phyloP scores from a whole-genome alignment of 2,888 invertebrate genomes.

The Orthosia incerta region DNA sequence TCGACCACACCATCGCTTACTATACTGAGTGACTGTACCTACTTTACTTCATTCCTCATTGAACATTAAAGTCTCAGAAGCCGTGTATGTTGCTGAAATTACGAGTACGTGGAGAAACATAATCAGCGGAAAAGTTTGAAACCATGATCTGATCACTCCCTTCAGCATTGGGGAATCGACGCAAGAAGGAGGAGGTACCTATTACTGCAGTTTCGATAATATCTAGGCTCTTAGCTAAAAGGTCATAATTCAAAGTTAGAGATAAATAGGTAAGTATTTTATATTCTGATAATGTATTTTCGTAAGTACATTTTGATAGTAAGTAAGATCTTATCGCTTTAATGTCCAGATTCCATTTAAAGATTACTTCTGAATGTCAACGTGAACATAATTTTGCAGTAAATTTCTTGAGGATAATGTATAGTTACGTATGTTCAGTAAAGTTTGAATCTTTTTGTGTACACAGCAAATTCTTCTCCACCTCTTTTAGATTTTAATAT shows the following conservation, averaged over 20 bases:
- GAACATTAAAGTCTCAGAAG: too few species aligned
- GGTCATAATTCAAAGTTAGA: constrained; percentile 35
- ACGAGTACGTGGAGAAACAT: too few species aligned
- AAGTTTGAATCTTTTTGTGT: constrained; percentile 79
- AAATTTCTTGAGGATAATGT: background rate
- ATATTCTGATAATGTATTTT: constrained; percentile 31
- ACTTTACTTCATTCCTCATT: background rate
- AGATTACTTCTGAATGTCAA: constrained; percentile 29
- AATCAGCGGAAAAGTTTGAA: too few species aligned
- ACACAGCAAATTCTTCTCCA: constrained; percentile 73
- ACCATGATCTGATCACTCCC: too few species aligned
- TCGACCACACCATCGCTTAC: too few species aligned
- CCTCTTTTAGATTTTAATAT: constrained; percentile 73
- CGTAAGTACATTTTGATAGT: constrained; percentile 38
- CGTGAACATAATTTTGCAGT: constrained; percentile 19
- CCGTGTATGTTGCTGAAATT: too few species aligned
- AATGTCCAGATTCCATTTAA: constrained; percentile 34
- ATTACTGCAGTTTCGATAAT: constrained; percentile 9
- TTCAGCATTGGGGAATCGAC: too few species aligned
- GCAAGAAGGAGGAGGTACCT: too few species aligned
- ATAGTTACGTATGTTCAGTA: background rate
- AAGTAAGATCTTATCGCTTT: constrained; percentile 29
- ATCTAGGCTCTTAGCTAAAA: constrained; percentile 28
- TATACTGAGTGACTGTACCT: too few species aligned
- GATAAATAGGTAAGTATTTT: constrained; percentile 33